Evolutionary conservation across 2,797 vertebrate genomes (phyloP).

Genomic region (Phrynocephalus forsythii): DNA sequence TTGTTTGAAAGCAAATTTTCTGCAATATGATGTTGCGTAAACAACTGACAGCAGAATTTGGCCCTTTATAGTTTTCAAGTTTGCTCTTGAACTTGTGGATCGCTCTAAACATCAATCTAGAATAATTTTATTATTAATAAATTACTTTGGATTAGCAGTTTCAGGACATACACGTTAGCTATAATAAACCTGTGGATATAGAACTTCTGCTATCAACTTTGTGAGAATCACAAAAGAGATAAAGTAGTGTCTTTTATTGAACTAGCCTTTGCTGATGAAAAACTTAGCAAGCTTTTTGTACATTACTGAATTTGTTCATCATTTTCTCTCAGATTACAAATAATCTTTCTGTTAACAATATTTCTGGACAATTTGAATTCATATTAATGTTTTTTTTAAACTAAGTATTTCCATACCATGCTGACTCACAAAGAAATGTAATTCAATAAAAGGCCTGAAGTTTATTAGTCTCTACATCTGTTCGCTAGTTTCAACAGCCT

Average conservation of each 20-base stretch:
- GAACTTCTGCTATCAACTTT: slow-evolving; percentile 70
- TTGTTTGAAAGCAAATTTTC: slow-evolving; percentile 50
- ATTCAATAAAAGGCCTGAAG: slow-evolving; percentile 83
- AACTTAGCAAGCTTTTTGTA: slow-evolving; percentile 31
- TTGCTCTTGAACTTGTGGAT: slow-evolving; percentile 71
- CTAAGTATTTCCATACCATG: slow-evolving; percentile 69
- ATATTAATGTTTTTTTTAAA: slow-evolving; percentile 65
- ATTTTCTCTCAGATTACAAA: slow-evolving; percentile 10
- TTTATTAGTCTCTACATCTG: slow-evolving; percentile 82
- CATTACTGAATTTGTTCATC: slow-evolving; percentile 12
- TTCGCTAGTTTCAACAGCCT: slow-evolving; percentile 83
- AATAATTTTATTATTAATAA: slow-evolving; percentile 70
- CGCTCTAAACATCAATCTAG: slow-evolving; percentile 74
- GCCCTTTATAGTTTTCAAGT: slow-evolving; percentile 64
- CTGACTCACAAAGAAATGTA: slow-evolving; percentile 76
- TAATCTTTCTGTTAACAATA: not conserved
- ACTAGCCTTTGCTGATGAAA: slow-evolving; percentile 34
- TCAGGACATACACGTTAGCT: slow-evolving; percentile 70
- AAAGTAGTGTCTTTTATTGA: slow-evolving; percentile 39
- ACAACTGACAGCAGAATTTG: slow-evolving; percentile 63
- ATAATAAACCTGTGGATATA: slow-evolving; percentile 70
- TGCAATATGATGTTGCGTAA: slow-evolving; percentile 57
- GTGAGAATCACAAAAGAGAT: slow-evolving; percentile 32
- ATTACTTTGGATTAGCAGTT: slow-evolving; percentile 70
- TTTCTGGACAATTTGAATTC: slow-evolving; percentile 74